Evolutionary conservation across 92 coral and sea anemone genomes (phyloP), one percentile per base, ranked within the genome.

Genomic region (Desmophyllum pertusum): DNA sequence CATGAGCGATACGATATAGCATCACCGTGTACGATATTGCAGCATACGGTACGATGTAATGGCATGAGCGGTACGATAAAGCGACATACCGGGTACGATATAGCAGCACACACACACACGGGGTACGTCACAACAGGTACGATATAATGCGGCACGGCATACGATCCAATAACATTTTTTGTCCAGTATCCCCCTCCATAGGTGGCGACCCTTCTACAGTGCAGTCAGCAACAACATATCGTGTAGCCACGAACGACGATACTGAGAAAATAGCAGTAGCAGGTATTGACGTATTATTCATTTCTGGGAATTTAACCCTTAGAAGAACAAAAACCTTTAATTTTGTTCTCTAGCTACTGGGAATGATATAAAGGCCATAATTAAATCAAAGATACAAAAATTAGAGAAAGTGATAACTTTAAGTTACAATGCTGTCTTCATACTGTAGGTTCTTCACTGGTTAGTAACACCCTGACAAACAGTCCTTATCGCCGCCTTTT

Each of bases 81-180:
- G 18, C 70, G 19, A 64, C 70, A 64, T 64, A 64, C 27, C 70
- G 70, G 70, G 70, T 6, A 64, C 70, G 70, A 64, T 64, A 64
- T 64, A 64, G 5, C 70, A 64, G 39, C 70, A n/a, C 70, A 64
- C 37, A n/a, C n/a, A n/a, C n/a, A n/a, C n/a, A n/a, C n/a, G n/a
- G n/a, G n/a, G n/a, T n/a, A n/a, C n/a, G n/a, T n/a, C n/a, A n/a
- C n/a, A n/a, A n/a, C n/a, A n/a, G n/a, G n/a, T n/a, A n/a, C n/a
- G n/a, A n/a, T n/a, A n/a, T n/a, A n/a, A n/a, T n/a, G n/a, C n/a
- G n/a, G n/a, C n/a, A n/a, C n/a, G n/a, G n/a, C n/a, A n/a, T n/a
- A n/a, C n/a, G n/a, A n/a, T n/a, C n/a, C n/a, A n/a, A n/a, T n/a
- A n/a, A n/a, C n/a, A n/a, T n/a, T n/a, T n/a, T n/a, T n/a, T n/a